Base-by-base conservation (phyloP, 2,113 vertebrate species). In the Psittacara wagleri region DNA sequence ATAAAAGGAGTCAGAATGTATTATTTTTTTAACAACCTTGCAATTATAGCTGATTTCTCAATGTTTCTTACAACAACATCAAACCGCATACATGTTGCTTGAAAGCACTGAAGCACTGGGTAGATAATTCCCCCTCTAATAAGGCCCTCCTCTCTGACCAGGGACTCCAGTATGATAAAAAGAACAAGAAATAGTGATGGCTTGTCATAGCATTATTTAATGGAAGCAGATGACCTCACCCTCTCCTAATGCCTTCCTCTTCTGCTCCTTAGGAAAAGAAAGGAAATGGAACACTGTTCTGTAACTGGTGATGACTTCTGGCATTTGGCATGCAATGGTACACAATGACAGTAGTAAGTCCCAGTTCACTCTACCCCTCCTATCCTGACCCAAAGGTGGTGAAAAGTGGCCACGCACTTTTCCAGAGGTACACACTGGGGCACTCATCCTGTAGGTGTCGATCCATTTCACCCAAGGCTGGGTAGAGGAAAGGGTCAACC, bases 301-400 rank as follows among this genome's bases (percentile, higher is more conserved):
- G 43, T 57, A 73, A 84, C 35, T 84, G 92, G 62, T 43, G 35
- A 73, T 88, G 92, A 76, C 39, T 90, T 57, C 61, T 75, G 66
- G 48, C 69, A 54, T 57, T 86, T 18, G 16, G 44, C 41, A 43
- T 2, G 29, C 41, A 54, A 55, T 10, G 18, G 25, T 33, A 55
- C 11, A 28, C 13, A 23, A 44, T 28, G 22, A 54, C 27, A 82
- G 69, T 7, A 5, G 6, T 48, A 61, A 79, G 54, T 35, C n/a
- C 59, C 86, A 35, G 20, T 6, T 84, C 29, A 48, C 31, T 92
- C 55, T 28, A 46, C 31, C 17, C 6, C 25, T 86, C 46, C 59
- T 37, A 18, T 27, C 28, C 44, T 37, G 28, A 86, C 31, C 41
- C 4, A 1, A 51, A 41, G 31, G 66, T 83, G 41, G 46, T n/a